Base-by-base conservation (phyloP, 2,113 vertebrate species). In the Pipra filicauda region DNA sequence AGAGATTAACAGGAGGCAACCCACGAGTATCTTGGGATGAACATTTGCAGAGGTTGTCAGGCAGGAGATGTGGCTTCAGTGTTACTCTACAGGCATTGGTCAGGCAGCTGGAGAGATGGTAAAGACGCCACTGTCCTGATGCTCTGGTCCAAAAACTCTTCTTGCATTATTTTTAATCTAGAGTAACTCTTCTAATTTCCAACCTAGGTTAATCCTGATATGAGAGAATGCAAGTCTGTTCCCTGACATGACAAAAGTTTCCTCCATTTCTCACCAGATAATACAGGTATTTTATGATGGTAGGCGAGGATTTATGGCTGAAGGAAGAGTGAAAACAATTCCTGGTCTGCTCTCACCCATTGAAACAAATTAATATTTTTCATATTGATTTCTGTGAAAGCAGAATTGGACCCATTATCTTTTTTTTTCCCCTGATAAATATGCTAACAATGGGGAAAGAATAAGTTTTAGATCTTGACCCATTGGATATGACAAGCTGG, bases 381-480 rank as follows among this genome's bases (percentile, higher is more conserved):
- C 24, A 33, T 71, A 9, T 55, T 66, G 51, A 73, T 73, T 82
- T 64, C 22, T 41, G 4, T 48, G 43, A 83, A 76, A 80, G 18
- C 26, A 80, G 67, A 85, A 66, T 90, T 61, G n/a, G 62, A 73
- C 46, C 49, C 31, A 44, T 22, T 43, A 2, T 20, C 39, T 46
- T 70, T 81, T 23, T 49, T 8, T 83, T 62, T 37, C 20, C 15
- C n/a, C 15, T 77, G 33, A 24, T 88, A 70, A 89, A 89, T 85
- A 89, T 89, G 77, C 39, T 91, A 91, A 89, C 77, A 66, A 81
- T 15, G 52, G 33, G 28, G 20, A 73, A 93, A 90, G 20, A 85
- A 91, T 70, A 85, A 82, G 80, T 90, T 95, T 94, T 61, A 90
- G 39, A 93, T 85, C 64, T 92, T 88, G 83, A 90, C 80, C 91